Percentiles rank a stretch among this genome's conserved stretches.
Conservation (phyloP, 2,888 invertebrate genomes). For the Nymphalis polychloros region DNA sequence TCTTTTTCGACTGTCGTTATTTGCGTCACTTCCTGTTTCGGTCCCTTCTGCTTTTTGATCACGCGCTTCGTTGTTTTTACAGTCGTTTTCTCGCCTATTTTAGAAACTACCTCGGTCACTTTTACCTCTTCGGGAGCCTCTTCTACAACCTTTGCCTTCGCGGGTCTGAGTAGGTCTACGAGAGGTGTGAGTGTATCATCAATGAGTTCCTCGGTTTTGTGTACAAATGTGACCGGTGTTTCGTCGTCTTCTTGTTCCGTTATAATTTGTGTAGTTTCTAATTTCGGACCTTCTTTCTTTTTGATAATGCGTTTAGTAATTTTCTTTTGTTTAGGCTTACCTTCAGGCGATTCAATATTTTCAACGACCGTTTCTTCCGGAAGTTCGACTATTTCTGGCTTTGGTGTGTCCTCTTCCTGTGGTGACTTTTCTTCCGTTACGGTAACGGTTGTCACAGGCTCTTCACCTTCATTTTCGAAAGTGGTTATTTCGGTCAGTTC, state of each 20-base stretch:
- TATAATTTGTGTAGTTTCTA: slow-evolving; percentile 35
- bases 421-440: background rate
- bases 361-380: slow-evolving; percentile 43
- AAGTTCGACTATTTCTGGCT: slow-evolving; percentile 44
- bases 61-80: background rate
- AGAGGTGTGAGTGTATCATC: slow-evolving; percentile 26
- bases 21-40: background rate
- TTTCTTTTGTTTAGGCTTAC: slow-evolving; percentile 49
- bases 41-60: background rate
- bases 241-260: slow-evolving; percentile 2
- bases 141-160: background rate
- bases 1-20: background rate
- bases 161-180: background rate
- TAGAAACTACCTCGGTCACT: background rate
- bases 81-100: background rate
- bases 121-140: background rate
- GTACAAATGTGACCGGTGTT: slow-evolving; percentile 35
- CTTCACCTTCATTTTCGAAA: too few relatives aligned
- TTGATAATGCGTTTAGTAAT: slow-evolving; percentile 37
- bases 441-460: too few relatives aligned
- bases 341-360: slow-evolving; percentile 42
- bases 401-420: slow-evolving; percentile 37
- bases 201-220: slow-evolving; percentile 28
- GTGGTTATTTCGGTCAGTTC: too few relatives aligned
- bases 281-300: slow-evolving; percentile 48